Base-by-base conservation (phyloP, 2,888 invertebrate genomes). In the Spilosoma lubricipeda region DNA sequence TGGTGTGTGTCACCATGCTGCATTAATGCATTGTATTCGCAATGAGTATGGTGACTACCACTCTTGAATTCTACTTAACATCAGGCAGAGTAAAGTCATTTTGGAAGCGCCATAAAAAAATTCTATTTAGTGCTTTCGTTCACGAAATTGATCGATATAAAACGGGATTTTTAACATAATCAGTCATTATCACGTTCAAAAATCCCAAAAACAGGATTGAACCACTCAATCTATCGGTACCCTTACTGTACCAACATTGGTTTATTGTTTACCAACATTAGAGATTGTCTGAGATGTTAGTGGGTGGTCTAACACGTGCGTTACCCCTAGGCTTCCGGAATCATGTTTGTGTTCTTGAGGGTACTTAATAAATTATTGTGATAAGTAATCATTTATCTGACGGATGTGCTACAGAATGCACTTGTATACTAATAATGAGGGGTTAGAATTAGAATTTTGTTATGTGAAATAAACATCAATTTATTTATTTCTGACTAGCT, bases 281-380 rank as follows among this genome's bases (percentile, higher is more conserved):
- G 64, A 74, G 69, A 76, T 77, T 79, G 77, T 74, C 71, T 74
- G 73, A 76, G 77, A 80, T 78, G 56, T 73, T 77, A 72, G 80
- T 84, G 88, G 87, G 88, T 89, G 88, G 87, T 87, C 87, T 30
- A 76, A 75, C 81, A 81, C 81, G 81, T 83, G 80, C 77, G 48
- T 74, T 70, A 74, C 81, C 80, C 77, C 78, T 69, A 64, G 64
- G 81, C 87, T 89, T 89, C 89, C 89, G 88, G 88, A 71, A 79
- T 65, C 23, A 9, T 67, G 71, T 74, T 82, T 85, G 74, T 67
- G 74, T 74, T 82, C 72, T 65, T 64, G 33, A 81, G 75, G 75
- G 77, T 76, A 80, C 79, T 79, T 82, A 27, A 76, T 82, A 75
- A 80, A 75, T 71, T 70, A 72, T 73, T 45, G 65, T 70, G 74